Evolutionary conservation across 2,797 vertebrate genomes (phyloP), one percentile per base, ranked within the genome.

Genomic region (Champsocephalus gunnari): DNA sequence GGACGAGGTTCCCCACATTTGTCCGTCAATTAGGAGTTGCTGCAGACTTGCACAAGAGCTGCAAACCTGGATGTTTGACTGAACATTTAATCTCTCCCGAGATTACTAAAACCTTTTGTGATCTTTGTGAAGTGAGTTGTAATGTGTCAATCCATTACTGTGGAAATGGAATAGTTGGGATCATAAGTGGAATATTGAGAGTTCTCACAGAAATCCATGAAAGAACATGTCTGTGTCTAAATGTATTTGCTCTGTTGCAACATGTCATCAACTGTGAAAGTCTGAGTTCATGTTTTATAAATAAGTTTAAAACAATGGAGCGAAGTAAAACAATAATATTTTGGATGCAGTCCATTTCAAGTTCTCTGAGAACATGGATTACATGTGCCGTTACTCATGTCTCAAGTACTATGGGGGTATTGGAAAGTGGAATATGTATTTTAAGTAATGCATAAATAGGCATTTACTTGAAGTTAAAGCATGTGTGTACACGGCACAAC

Each of bases 401-500:
- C 67, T 75, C 34, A 62, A 75, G 63, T 66, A 75, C 77, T 79
- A 21, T 21, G 21, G 49, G 70, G 69, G n/a, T 71, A 80, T 66
- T 73, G 71, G 77, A 75, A 75, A 77, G 77, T 9, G 21, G 47
- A 60, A 17, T 65, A 59, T 85, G 49, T 77, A 71, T 71, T 21
- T 66, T 61, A 68, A 77, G 60, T 75, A 85, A 90, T 76, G 70
- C 63, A 68, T 65, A 60, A 68, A 73, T 34, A 75, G 64, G 77
- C 71, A 82, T 81, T 79, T 73, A 84, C 83, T 76, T 66, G 57
- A 67, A 55, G 51, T 47, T 70, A 67, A 82, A 87, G 87, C 89
- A 93, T 92, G 88, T 90, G 84, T 75, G 34, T 82, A 70, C 76
- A 74, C 50, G 81, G 74, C 61, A 53, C 71, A 76, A 77, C 79